These are phyloP conservation scores for Chiloscyllium plagiosum DNA, from an alignment of 2,113 vertebrate genomes.

Conservation along the genomic window DNA sequence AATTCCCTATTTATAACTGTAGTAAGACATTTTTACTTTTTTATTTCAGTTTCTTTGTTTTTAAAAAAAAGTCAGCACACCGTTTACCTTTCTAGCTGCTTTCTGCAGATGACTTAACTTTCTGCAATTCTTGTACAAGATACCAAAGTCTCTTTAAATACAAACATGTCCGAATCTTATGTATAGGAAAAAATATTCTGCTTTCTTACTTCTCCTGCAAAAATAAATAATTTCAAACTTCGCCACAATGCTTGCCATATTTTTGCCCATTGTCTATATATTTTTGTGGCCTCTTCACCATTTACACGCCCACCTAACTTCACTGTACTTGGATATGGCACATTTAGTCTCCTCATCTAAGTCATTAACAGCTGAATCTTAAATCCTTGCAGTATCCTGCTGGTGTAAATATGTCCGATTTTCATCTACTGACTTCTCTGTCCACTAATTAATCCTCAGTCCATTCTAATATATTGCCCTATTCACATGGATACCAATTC, in stretches of 20 bases:
- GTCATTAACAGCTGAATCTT: not conserved
- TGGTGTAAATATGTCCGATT: not conserved
- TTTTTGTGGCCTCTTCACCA: not conserved
- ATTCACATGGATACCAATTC: too few relatives aligned
- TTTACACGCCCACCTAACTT: not conserved
- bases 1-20: not conserved
- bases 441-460: too few relatives aligned
- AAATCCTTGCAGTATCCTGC: not conserved
- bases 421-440: too few relatives aligned
- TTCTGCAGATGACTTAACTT: not conserved
- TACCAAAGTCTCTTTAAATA: not conserved
- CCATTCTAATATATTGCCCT: too few relatives aligned
- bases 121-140: not conserved
- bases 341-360: not conserved
- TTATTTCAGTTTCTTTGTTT: not conserved
- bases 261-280: not conserved
- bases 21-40: not conserved
- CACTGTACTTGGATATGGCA: not conserved
- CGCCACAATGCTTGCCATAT: not conserved
- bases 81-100: not conserved
- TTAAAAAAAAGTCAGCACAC: not conserved
- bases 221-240: not conserved
- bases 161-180: not conserved
- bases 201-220: not conserved
- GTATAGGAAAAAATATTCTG: not conserved